phyloP scores from a whole-genome alignment of 2,113 vertebrate genomes.

The Sylvia atricapilla region DNA sequence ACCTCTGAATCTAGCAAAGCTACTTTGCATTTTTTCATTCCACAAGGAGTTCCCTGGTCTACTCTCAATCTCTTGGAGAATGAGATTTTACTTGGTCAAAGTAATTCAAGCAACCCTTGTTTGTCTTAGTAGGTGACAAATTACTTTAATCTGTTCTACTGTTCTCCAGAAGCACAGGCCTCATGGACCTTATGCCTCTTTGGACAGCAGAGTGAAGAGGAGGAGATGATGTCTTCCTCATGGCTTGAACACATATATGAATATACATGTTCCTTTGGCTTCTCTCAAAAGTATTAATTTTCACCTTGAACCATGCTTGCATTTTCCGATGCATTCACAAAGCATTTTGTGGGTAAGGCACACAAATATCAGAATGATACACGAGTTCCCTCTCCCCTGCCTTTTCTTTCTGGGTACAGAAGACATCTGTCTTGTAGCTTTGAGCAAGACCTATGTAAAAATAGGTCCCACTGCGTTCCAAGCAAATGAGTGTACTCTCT shows the following conservation, averaged over 20 bases:
- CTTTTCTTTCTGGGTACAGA: background rate
- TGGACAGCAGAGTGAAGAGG: background rate
- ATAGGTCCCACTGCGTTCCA: background rate
- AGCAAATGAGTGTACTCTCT: background rate
- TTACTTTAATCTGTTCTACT: background rate
- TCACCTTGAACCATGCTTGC: background rate
- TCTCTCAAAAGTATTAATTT: background rate
- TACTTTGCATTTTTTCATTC: background rate
- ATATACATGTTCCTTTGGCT: background rate
- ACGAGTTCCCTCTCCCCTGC: background rate
- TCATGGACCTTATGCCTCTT: background rate
- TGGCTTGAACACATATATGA: background rate
- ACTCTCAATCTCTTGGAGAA: background rate
- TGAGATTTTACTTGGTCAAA: background rate
- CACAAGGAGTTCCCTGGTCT: background rate
- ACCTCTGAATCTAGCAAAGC: background rate
- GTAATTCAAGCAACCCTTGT: background rate
- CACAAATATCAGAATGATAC: background rate
- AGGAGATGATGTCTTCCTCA: background rate
- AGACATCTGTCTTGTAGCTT: background rate
- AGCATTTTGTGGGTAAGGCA: background rate
- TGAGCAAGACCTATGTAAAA: background rate
- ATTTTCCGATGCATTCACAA: background rate
- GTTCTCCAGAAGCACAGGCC: background rate
- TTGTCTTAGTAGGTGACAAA: background rate